Percentiles rank a stretch among this genome's conserved stretches.
Evolutionary conservation across 2,113 vertebrate species (phyloP).

Genomic region (Callaeas wilsoni): DNA sequence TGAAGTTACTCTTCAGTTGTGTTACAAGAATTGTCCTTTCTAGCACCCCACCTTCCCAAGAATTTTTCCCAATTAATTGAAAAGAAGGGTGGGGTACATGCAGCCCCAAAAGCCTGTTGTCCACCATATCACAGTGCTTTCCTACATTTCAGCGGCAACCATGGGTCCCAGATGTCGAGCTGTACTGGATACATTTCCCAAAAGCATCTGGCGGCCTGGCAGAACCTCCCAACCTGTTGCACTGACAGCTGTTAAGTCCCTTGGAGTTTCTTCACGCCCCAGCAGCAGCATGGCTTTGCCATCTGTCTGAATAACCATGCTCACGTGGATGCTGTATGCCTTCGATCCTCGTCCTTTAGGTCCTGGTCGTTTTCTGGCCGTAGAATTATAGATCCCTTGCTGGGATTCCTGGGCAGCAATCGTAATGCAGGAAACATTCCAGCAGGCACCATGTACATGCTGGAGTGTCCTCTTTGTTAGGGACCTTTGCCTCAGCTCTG

Average conservation of each 20-base stretch:
- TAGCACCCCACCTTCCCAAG: not conserved
- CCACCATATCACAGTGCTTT: not conserved
- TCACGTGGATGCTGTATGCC: not conserved
- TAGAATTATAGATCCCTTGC: not conserved
- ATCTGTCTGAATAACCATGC: not conserved
- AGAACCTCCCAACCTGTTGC: not conserved
- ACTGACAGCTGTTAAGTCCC: not conserved
- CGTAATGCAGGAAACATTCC: not conserved
- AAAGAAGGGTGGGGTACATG: not conserved
- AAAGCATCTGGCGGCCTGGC: constrained; percentile 56
- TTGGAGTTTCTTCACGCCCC: not conserved
- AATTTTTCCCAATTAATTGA: not conserved
- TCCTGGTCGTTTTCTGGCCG: not conserved
- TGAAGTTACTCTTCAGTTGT: not conserved
- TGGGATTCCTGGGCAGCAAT: not conserved
- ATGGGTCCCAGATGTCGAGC: not conserved
- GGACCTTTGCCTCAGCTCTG: not conserved
- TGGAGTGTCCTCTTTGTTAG: not conserved
- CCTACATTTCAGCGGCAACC: not conserved
- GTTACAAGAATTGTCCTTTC: not conserved
- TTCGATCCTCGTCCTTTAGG: not conserved
- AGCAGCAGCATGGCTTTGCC: not conserved
- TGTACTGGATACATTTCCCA: not conserved
- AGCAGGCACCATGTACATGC: accelerated
- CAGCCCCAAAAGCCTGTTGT: not conserved